Evolutionary conservation across 2,113 vertebrate species (phyloP).

Genomic region (Erinaceus europaeus): DNA sequence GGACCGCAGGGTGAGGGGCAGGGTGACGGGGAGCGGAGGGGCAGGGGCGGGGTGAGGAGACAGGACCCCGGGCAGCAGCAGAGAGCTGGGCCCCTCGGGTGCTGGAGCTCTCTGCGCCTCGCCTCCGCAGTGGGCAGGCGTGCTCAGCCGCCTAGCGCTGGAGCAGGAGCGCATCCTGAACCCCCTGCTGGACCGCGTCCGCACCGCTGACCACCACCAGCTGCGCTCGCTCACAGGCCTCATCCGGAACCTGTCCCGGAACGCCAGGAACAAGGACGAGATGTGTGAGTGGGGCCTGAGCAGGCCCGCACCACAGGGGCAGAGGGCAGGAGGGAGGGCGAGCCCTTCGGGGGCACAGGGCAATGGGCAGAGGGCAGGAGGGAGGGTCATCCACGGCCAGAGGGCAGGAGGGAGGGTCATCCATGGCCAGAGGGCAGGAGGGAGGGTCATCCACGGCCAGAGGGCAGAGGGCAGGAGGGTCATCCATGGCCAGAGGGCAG

Average conservation of each 20-base stretch:
- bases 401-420: rapidly evolving
- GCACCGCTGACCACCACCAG: conserved; percentile 87
- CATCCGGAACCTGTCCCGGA: conserved; percentile 92
- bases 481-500: neutral
- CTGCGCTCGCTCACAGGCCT: conserved; percentile 92
- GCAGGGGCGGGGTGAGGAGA: too few relatives aligned
- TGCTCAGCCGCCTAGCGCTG: conserved; percentile 90
- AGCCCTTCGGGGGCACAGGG: too few relatives aligned
- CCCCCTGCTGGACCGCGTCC: conserved; percentile 89
- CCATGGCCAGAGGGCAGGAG: neutral
- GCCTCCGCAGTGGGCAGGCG: conserved; percentile 87
- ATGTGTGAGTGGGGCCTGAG: conserved; percentile 85
- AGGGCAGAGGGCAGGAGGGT: rapidly evolving
- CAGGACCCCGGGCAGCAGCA: too few relatives aligned
- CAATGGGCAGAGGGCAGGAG: neutral
- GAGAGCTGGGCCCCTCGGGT: too few relatives aligned
- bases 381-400: too few relatives aligned
- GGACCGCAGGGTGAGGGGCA: conserved; percentile 87
- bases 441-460: neutral
- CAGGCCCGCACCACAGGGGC: rapidly evolving
- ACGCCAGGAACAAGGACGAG: conserved; percentile 90
- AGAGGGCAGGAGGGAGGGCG: rapidly evolving
- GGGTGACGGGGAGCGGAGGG: neutral
- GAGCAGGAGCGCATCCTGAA: conserved; percentile 95
- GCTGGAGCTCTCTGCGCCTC: too few relatives aligned